phyloP scores from a whole-genome alignment of 1,140 invertebrate species.

The Riptortus pedestris region DNA sequence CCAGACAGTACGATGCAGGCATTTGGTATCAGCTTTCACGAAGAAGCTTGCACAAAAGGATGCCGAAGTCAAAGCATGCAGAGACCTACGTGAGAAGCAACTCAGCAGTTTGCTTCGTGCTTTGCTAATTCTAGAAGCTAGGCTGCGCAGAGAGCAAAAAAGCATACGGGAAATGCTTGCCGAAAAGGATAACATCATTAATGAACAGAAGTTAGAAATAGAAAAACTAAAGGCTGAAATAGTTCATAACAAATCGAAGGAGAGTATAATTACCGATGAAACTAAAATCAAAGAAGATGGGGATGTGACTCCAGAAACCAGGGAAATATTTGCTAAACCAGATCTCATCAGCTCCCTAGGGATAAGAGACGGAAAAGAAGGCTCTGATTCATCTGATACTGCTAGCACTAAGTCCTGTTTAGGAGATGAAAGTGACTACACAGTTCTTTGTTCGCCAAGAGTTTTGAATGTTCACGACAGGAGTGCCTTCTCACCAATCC shows the following conservation, averaged over 20 bases:
- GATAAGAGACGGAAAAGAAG: slow-evolving; percentile 24
- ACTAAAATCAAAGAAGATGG: slow-evolving; percentile 38
- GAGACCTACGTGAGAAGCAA: slow-evolving; percentile 51
- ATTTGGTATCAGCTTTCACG: slow-evolving; percentile 47
- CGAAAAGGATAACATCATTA: slow-evolving; percentile 59
- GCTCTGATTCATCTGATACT: slow-evolving; percentile 25
- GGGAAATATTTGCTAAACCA: slow-evolving; percentile 38
- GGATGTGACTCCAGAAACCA: slow-evolving; percentile 42
- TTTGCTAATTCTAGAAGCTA: slow-evolving; percentile 55
- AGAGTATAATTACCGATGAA: not conserved
- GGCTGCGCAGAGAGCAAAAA: slow-evolving; percentile 62
- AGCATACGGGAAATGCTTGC: slow-evolving; percentile 53
- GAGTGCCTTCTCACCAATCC: slow-evolving; percentile 27
- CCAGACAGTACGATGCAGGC: slow-evolving; percentile 44
- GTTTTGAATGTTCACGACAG: slow-evolving; percentile 25
- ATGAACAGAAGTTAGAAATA: slow-evolving; percentile 57
- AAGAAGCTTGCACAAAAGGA: slow-evolving; percentile 50
- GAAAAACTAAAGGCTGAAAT: slow-evolving; percentile 42
- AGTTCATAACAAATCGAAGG: not conserved
- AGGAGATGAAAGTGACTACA: slow-evolving; percentile 20
- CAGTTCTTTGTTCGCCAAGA: slow-evolving; percentile 14
- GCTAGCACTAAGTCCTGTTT: slow-evolving; percentile 24
- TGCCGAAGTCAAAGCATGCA: slow-evolving; percentile 47
- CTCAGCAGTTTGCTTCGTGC: slow-evolving; percentile 55
- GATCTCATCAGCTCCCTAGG: slow-evolving; percentile 33